A percentile compares a stretch with the other conserved stretches of the same genome.
Conservation (phyloP, 2,113 vertebrate species). For the Hymenochirus boettgeri region DNA sequence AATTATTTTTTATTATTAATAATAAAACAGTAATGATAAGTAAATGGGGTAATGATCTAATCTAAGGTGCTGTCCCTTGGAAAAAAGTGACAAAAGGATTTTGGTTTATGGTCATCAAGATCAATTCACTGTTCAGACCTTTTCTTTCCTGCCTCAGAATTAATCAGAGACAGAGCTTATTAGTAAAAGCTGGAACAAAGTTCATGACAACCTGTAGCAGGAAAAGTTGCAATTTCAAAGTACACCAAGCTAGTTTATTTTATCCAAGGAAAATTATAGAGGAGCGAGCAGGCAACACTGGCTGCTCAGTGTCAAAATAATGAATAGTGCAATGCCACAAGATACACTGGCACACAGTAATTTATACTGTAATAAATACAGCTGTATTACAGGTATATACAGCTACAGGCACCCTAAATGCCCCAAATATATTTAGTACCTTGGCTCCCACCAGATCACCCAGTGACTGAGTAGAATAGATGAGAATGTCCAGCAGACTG, state of each 20-base stretch:
- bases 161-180: slow-evolving; percentile 28
- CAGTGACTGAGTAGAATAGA: slow-evolving; percentile 9
- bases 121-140: slow-evolving; percentile 11
- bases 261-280: slow-evolving; percentile 38
- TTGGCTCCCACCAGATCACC: slow-evolving; percentile 5
- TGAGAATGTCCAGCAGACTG: not conserved
- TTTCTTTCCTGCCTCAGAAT: slow-evolving; percentile 29
- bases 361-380: slow-evolving; percentile 32
- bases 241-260: slow-evolving; percentile 25
- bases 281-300: slow-evolving; percentile 24
- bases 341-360: slow-evolving; percentile 33
- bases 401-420: slow-evolving; percentile 11
- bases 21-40: no score
- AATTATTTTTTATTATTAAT: no score
- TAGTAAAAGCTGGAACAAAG: slow-evolving; percentile 23
- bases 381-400: slow-evolving; percentile 20
- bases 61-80: no score
- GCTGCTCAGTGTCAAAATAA: slow-evolving; percentile 39
- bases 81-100: no score
- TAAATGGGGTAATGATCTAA: no score
- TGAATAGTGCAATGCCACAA: slow-evolving; percentile 31
- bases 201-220: slow-evolving; percentile 28
- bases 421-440: not conserved
- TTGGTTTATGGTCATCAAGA: no score
- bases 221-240: slow-evolving; percentile 27